Evolutionary conservation across 2,797 vertebrate genomes (phyloP).

Genomic region (Cossypha niveicapilla): DNA sequence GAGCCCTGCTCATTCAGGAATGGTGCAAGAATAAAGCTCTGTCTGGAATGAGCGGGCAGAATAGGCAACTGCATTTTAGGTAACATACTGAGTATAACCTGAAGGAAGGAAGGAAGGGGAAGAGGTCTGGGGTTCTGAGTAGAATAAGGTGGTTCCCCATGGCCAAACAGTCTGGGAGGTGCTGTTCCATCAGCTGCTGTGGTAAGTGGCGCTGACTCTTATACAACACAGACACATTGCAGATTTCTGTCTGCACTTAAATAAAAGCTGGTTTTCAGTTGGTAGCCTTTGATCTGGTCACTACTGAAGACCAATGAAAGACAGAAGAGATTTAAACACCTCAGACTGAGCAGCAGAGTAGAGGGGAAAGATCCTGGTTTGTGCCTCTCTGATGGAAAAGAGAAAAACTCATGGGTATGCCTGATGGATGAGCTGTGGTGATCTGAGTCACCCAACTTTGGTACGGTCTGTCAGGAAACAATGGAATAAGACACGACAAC

Average conservation of each 20-base stretch:
- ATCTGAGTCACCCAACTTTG: neutral
- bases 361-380: neutral
- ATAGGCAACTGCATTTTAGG: neutral
- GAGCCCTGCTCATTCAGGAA: neutral
- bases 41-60: neutral
- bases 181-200: neutral
- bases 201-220: neutral
- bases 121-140: neutral
- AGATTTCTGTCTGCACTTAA: neutral
- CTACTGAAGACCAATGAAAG: neutral
- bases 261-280: neutral
- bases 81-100: fast-evolving
- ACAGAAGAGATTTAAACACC: neutral
- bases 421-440: neutral
- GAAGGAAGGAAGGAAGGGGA: neutral
- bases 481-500: neutral
- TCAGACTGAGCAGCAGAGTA: neutral
- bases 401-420: too few relatives aligned
- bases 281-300: neutral
- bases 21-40: neutral
- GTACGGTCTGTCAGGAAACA: neutral
- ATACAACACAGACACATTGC: too few relatives aligned
- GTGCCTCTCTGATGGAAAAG: neutral
- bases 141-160: neutral
- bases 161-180: neutral